Conservation (phyloP, 2,797 vertebrate genomes). For the Pipistrellus pygmaeus region DNA sequence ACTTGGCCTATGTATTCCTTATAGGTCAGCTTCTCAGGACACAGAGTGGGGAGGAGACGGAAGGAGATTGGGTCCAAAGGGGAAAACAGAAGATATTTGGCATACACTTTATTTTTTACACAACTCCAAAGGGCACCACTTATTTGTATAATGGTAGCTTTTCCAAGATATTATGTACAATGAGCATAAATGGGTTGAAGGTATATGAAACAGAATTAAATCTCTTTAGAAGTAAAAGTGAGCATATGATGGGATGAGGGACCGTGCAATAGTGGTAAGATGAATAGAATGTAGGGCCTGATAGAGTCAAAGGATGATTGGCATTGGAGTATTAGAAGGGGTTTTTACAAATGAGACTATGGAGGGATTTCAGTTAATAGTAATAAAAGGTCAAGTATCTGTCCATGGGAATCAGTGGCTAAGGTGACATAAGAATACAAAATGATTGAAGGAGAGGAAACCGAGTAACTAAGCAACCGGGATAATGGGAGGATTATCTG, state of each 20-base stretch:
- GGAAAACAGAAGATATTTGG: background rate
- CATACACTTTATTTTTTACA: slow-evolving; percentile 19
- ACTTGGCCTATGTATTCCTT: background rate
- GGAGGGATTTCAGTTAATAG: background rate
- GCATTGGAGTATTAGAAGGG: background rate
- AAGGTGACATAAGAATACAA: background rate
- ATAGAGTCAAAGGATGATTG: background rate
- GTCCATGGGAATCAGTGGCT: background rate
- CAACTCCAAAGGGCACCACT: background rate
- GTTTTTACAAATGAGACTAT: background rate
- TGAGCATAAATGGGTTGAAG: background rate
- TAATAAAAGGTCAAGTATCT: background rate
- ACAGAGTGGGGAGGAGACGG: background rate
- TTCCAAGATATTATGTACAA: background rate
- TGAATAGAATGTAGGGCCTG: background rate
- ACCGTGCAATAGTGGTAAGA: background rate
- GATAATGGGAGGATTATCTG: slow-evolving; percentile 5
- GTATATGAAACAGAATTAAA: background rate
- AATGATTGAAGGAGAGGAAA: background rate
- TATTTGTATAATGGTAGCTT: slow-evolving; percentile 16
- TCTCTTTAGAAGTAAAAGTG: background rate
- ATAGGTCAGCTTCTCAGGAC: background rate
- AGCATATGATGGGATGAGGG: background rate
- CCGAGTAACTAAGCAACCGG: background rate
- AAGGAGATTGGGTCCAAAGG: background rate